These are phyloP conservation scores for Oryzias javanicus DNA, from an alignment of 2,113 vertebrate genomes.

Conservation along the genomic window DNA sequence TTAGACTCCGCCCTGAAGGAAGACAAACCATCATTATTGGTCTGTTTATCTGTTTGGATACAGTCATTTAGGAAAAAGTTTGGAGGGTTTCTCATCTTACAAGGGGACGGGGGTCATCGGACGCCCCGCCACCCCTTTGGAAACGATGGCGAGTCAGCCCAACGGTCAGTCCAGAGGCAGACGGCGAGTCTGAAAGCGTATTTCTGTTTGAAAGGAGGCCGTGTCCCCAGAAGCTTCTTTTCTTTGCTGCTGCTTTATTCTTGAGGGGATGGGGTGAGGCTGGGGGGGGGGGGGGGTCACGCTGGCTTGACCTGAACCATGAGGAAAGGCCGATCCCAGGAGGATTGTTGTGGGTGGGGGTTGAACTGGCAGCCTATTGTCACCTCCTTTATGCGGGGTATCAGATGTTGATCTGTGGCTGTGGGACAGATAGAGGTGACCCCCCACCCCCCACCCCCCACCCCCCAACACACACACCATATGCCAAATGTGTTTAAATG, in stretches of 20 bases:
- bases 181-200: conserved; percentile 20
- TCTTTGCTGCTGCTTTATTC: conserved; percentile 51
- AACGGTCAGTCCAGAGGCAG: conserved; percentile 1
- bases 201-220: conserved; percentile 12
- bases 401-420: conserved; percentile 69
- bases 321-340: conserved; percentile 66
- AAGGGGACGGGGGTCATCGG: background rate
- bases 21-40: no score
- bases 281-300: conserved; percentile 6
- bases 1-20: no score
- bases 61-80: no score
- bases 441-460: no score
- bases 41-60: no score
- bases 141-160: conserved; percentile 9
- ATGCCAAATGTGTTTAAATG: no score
- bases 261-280: conserved; percentile 37
- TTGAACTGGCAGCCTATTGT: conserved; percentile 56
- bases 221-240: conserved; percentile 27
- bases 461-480: no score
- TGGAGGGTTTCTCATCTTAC: background rate
- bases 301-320: conserved; percentile 43
- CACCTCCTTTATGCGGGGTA: conserved; percentile 58
- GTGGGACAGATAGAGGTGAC: conserved; percentile 52
- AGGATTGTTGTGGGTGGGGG: conserved; percentile 48
- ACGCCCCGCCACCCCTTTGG: background rate